Evolutionary conservation across 1,140 invertebrate genomes (phyloP), one percentile per base, ranked within the genome.

Genomic region (Drosophila lini): DNA sequence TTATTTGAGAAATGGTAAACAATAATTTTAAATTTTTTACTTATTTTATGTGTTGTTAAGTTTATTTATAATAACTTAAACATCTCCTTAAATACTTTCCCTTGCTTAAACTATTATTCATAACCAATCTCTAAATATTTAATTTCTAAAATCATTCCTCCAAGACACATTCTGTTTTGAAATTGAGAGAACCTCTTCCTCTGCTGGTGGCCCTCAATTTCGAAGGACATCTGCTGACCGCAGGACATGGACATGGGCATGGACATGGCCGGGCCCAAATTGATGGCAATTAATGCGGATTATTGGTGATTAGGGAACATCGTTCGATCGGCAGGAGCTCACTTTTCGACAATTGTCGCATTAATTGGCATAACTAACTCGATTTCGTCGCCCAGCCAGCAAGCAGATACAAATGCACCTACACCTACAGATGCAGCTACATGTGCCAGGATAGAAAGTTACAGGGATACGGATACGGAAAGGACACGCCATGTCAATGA

Each of bases 341-440:
- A 58, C 65, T 55, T 64, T 69, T 52, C 52, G 52, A 48, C 80
- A 80, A 78, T 85, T 82, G 74, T 55, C 60, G 42, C 76, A 80
- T 80, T 86, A 80, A 90, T 86, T 81, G 70, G 80, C 86, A 74
- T 75, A 74, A 91, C 79, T 92, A 93, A 85, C 96, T 96, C 67
- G 93, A 96, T 90, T 79, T 97, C 97, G 92, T 58, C n/a, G 64
- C 42, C 50, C 5, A n/a, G 7, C 13, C 3, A 34, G n/a, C 28
- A 34, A 44, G 47, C 22, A 67, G 59, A 42, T 41, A 60, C 16
- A 22, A 13, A 31, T 36, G 25, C 50, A 53, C 1, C 48, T 7
- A 34, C 47, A 48, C 4, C 10, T 6, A 15, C n/a, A 19, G 19
- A 19, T 19, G 19, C 19, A 19, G 19, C 19, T 19, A 19, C 19